phyloP scores from a whole-genome alignment of 2,797 vertebrate genomes.

The Botia almorhae region DNA sequence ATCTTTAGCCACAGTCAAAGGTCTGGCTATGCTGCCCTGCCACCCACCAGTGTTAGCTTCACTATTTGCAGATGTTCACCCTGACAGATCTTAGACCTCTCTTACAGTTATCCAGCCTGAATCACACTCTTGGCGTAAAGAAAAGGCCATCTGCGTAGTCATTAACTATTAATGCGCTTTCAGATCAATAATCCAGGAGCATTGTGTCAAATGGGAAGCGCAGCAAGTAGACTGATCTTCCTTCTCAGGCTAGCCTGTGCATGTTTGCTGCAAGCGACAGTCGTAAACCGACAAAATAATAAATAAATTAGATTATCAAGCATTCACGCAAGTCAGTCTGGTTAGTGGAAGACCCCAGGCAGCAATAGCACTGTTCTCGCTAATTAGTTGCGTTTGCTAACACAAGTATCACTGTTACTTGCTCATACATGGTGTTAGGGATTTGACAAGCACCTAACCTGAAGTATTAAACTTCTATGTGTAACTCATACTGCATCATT shows the following conservation, averaged over 20 bases:
- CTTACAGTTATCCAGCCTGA: constrained; percentile 37
- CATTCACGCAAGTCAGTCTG: constrained; percentile 52
- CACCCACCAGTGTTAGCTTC: constrained; percentile 2
- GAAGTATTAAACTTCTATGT: neutral
- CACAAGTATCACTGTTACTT: constrained; percentile 12
- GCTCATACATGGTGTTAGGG: neutral
- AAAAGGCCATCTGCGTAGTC: constrained; percentile 59
- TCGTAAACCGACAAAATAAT: constrained; percentile 36
- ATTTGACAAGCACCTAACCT: neutral
- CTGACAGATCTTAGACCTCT: constrained; percentile 23
- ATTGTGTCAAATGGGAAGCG: constrained; percentile 48
- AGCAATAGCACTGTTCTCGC: constrained; percentile 3
- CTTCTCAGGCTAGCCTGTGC: constrained; percentile 21
- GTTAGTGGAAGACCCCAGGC: constrained; percentile 18
- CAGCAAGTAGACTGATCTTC: constrained; percentile 19
- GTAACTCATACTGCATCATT: no score
- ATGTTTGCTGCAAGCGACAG: constrained; percentile 17
- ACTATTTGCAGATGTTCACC: constrained; percentile 41
- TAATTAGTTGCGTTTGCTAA: constrained; percentile 9
- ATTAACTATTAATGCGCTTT: constrained; percentile 62
- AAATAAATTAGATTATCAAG: constrained; percentile 49
- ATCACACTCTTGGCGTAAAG: constrained; percentile 37
- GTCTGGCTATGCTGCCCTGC: neutral
- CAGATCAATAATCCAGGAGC: constrained; percentile 62
- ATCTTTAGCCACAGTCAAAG: neutral